phyloP scores from a whole-genome alignment of 2,113 vertebrate genomes.

The Pelecanoides urinatrix region DNA sequence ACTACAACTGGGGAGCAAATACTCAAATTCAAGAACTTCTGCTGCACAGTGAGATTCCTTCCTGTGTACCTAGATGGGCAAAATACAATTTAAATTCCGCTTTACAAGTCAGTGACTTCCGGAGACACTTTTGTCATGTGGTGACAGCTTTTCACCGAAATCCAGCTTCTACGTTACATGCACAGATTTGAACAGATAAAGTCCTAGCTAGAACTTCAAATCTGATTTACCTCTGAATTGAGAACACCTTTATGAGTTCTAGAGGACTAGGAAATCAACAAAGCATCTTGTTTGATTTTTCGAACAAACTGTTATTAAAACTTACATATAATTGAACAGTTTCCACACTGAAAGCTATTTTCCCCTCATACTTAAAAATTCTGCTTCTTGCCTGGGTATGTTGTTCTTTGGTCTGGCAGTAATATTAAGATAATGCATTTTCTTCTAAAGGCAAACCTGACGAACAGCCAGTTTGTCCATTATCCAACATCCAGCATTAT shows the following conservation, averaged over 20 bases:
- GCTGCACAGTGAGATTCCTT: neutral
- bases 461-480: neutral
- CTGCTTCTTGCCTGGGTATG: neutral
- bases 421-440: neutral
- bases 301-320: neutral
- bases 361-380: neutral
- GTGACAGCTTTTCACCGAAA: neutral
- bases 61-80: accelerated
- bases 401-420: neutral
- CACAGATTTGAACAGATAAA: neutral
- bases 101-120: neutral
- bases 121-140: neutral
- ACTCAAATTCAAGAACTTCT: neutral
- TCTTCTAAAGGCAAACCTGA: neutral
- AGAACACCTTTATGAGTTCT: neutral
- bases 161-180: neutral
- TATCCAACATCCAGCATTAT: neutral
- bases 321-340: neutral
- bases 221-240: neutral
- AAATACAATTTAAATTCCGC: neutral
- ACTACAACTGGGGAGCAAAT: neutral
- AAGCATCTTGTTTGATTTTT: neutral
- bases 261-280: neutral
- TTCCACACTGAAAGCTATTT: neutral
- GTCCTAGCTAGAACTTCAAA: neutral